Conservation (phyloP, 92 coral and sea anemone genomes). For the Siderastrea radians region DNA sequence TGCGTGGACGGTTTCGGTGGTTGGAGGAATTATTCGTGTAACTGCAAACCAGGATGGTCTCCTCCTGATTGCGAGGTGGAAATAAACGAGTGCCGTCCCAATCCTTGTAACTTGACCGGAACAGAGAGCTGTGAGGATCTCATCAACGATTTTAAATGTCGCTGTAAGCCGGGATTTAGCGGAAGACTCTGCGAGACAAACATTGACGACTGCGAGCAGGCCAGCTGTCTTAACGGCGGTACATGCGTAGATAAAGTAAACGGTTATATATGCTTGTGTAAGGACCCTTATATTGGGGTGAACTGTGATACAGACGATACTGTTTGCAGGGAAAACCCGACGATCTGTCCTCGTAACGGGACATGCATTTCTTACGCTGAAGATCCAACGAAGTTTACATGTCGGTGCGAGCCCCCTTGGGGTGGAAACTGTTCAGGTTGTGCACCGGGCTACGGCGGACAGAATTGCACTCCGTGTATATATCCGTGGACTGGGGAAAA, state of each 20-base stretch:
- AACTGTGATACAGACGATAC: conserved; percentile 85
- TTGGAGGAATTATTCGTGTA: conserved; percentile 77
- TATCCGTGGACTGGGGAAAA: conserved; percentile 86
- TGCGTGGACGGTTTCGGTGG: conserved; percentile 84
- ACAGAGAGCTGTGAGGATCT: conserved; percentile 67
- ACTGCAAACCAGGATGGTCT: conserved; percentile 81
- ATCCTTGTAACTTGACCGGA: conserved; percentile 66
- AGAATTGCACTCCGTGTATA: conserved; percentile 66
- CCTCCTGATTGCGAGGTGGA: conserved; percentile 77
- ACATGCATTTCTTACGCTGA: conserved; percentile 80
- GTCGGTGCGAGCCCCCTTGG: conserved; percentile 81
- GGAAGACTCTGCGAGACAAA: conserved; percentile 69
- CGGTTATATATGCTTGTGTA: conserved; percentile 75
- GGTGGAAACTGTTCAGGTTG: conserved; percentile 80
- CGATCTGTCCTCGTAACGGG: conserved; percentile 74
- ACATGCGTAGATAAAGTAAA: conserved; percentile 78
- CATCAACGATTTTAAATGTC: conserved; percentile 65
- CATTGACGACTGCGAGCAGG: conserved; percentile 56
- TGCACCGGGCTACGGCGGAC: conserved; percentile 80
- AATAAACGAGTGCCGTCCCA: conserved; percentile 68
- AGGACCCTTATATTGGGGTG: conserved; percentile 77
- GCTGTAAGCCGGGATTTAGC: conserved; percentile 74
- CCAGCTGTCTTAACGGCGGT: conserved; percentile 79
- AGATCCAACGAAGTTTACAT: conserved; percentile 56
- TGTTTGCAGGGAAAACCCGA: conserved; percentile 68